Evolutionary conservation across 2,797 vertebrate genomes (phyloP).

Genomic region (Pterois miles): DNA sequence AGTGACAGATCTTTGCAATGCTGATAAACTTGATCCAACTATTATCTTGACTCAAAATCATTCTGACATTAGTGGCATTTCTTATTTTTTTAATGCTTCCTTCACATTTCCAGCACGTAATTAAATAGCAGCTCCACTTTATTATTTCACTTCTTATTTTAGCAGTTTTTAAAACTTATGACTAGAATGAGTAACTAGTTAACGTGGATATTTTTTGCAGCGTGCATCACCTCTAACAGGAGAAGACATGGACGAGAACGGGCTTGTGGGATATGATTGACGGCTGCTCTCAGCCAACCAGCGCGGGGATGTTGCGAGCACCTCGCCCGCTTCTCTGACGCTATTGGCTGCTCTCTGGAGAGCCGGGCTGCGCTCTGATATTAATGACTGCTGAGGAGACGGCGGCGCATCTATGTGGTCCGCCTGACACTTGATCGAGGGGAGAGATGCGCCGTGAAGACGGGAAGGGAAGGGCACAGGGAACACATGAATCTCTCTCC

Average conservation of each 20-base stretch:
- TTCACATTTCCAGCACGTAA: neutral
- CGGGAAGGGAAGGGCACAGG: conserved; percentile 74
- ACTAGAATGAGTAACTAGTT: conserved; percentile 1
- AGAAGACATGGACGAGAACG: conserved; percentile 61
- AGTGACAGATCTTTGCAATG: neutral
- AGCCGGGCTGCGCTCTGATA: conserved; percentile 84
- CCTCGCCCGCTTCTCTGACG: conserved; percentile 76
- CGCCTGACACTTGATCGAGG: conserved; percentile 83
- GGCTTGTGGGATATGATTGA: conserved; percentile 83
- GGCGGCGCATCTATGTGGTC: conserved; percentile 89
- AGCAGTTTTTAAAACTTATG: neutral
- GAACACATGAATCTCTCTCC: conserved; percentile 47
- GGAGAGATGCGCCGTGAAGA: conserved; percentile 87
- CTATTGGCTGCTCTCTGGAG: conserved; percentile 87
- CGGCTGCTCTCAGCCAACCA: conserved; percentile 85
- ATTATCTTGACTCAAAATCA: neutral
- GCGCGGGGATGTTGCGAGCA: conserved; percentile 78
- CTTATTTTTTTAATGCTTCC: neutral
- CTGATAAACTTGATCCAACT: neutral
- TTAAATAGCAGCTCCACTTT: neutral
- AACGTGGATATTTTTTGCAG: conserved; percentile 67
- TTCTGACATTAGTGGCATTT: neutral
- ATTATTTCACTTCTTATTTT: neutral
- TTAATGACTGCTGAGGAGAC: conserved; percentile 90
- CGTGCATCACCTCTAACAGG: conserved; percentile 73